Base-by-base conservation (phyloP, 2,888 invertebrate species). In the Theodoxus fluviatilis region DNA sequence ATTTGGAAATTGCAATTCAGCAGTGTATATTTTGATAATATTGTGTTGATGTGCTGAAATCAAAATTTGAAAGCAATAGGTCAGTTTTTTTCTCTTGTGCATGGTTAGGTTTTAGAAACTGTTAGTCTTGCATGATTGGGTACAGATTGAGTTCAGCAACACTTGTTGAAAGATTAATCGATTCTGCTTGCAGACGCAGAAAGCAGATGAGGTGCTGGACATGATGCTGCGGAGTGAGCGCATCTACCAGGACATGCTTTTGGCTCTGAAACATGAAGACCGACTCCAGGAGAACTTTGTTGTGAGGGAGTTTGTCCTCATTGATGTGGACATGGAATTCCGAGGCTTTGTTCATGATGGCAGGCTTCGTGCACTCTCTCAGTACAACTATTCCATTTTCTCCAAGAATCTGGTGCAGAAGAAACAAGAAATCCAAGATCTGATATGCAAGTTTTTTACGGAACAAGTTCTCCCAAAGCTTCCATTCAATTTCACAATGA, bases 251-350 rank as follows among this genome's bases (percentile, higher is more conserved):
- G 83, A 83, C 68, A 70, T 83, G 55, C 66, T 81, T 28, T 72
- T 83, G 33, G 83, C 83, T 6, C 68, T 79, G 25, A 77, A 81
- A 37, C 76, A 78, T 61, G 71, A 74, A 40, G 76, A 76, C 1
- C 71, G 76, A 18, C 82, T 80, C 65, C 66, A 78, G 38, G 82
- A 83, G 75, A 77, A 82, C 72, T 82, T 81, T 71, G 79, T 83
- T 4, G 74, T 83, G 2, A 70, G 83, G 49, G 70, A 79, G 68
- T 83, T 82, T 73, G 75, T 80, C 9, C 73, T 78, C 55, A 81
- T 83, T 33, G 80, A 81, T 72, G 78, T 82, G 3, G 83, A 83
- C 66, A 81, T 83, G 81, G 83, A 83, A 67, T 83, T 81, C 68
- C 75, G 83, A 49, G 81, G 80, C 12, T 83, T 82, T 78, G 83